phyloP scores from a whole-genome alignment of 2,797 vertebrate genomes.

The Otolemur crassicaudatus region DNA sequence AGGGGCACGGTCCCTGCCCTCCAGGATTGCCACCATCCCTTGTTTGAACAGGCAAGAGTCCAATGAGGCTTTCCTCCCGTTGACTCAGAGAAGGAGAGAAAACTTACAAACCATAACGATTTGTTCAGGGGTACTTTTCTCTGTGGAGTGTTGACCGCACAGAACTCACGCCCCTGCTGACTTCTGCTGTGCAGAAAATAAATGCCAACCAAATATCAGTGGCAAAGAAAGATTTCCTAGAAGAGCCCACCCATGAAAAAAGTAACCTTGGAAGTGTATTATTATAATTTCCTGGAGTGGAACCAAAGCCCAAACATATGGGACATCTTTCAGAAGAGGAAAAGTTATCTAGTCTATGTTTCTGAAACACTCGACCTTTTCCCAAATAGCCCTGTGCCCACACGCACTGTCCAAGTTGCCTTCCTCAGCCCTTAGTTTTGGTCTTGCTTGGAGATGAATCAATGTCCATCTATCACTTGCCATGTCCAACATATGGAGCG shows the following conservation, averaged over 20 bases:
- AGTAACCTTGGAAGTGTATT: neutral
- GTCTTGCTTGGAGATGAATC: neutral
- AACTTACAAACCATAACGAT: neutral
- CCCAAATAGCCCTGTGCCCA: neutral
- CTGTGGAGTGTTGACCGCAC: neutral
- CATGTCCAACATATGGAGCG: neutral
- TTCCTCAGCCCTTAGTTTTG: neutral
- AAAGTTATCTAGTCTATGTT: neutral
- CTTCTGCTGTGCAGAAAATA: neutral
- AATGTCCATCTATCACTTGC: neutral
- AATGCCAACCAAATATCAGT: neutral
- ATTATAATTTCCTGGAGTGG: neutral
- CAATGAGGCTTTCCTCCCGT: neutral
- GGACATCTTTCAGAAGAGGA: conserved; percentile 7
- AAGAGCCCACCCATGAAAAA: neutral
- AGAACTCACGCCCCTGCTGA: neutral
- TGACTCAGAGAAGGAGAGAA: conserved; percentile 1
- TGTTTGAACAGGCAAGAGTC: conserved; percentile 39
- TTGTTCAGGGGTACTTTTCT: neutral
- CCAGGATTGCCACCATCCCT: neutral
- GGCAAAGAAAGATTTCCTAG: neutral
- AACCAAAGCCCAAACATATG: neutral
- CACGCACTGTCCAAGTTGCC: neutral
- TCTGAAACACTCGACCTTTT: neutral
- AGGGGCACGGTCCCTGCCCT: neutral